phyloP scores from a whole-genome alignment of 2,888 invertebrate species.

The Nymphalis c-album region DNA sequence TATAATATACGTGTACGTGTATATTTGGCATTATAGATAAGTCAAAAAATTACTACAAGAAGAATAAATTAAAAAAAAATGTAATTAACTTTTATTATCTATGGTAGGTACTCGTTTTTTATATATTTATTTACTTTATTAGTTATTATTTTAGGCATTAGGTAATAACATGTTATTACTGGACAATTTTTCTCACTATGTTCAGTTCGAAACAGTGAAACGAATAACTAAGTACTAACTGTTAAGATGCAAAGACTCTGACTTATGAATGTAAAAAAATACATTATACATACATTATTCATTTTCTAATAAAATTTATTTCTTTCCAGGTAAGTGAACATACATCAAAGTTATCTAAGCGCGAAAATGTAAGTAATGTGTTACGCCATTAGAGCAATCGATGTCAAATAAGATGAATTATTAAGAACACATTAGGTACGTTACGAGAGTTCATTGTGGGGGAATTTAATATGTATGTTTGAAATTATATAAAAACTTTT shows the following conservation, averaged over 20 bases:
- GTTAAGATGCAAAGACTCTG: not conserved
- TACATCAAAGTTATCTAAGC: slow-evolving; percentile 34
- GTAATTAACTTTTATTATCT: no score
- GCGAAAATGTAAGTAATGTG: slow-evolving; percentile 34
- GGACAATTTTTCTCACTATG: no score
- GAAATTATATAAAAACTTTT: not conserved
- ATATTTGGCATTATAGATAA: no score
- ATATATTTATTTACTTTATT: no score
- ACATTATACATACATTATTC: not conserved
- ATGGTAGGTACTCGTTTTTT: no score
- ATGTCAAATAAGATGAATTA: slow-evolving; percentile 40
- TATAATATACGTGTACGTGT: no score
- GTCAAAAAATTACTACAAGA: no score
- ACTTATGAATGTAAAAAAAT: not conserved
- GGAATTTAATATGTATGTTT: not conserved
- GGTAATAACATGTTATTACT: no score
- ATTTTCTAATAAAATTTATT: slow-evolving; percentile 32
- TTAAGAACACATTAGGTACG: slow-evolving; percentile 35
- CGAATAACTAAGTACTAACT: no score
- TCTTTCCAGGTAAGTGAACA: slow-evolving; percentile 46
- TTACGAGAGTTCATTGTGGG: not conserved
- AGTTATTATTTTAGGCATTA: no score
- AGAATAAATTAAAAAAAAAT: no score
- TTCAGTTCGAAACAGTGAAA: no score
- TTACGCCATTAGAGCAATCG: slow-evolving; percentile 30